Base-by-base conservation (phyloP, 2,888 invertebrate genomes). In the Phalera bucephala region DNA sequence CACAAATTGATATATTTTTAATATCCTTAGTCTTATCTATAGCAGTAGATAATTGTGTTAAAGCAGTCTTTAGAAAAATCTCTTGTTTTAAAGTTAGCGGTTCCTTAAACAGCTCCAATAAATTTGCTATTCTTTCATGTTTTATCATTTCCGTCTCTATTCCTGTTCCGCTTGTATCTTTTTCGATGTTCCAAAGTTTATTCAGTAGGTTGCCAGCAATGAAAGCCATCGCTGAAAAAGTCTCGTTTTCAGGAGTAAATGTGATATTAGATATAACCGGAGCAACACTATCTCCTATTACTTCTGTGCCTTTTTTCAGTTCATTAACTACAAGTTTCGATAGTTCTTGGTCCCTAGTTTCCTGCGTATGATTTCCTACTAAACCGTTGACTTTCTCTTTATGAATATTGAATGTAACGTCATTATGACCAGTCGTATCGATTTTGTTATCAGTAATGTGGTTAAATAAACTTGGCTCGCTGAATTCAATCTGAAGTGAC, bases 131-230 rank as follows among this genome's bases (percentile, higher is more conserved):
- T 55, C 84, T 89, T 30, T 83, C 73, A 36, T 83, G 80, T 59
- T 84, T 86, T 7, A 85, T 38, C 9, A 51, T 44, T 40, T 88
- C 84, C 2, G 71, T 72, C 62, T 85, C 83, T 15, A 65, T 48
- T 0, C 80, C 73, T 26, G 75, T 72, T 10, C 67, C 72, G 21
- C 47, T 62, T 1, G 61, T 45, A 35, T 79, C 80, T 52, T 79
- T 82, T 57, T 87, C 84, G 62, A 89, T 79, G 38, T 80, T 75
- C 88, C 88, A 89, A 17, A 89, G 47, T 51, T 82, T 82, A 45
- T 82, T 86, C n/a, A 89, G 50, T 22, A 89, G 50, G 59, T 86
- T 85, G 0, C 88, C 88, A 47, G 88, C 88, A 40, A 89, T 88
- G 15, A 77, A 85, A 0, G 86, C 78, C 80, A 88, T 83, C 14